Conservation (phyloP, 2,797 vertebrate genomes). For the Falco naumanni region DNA sequence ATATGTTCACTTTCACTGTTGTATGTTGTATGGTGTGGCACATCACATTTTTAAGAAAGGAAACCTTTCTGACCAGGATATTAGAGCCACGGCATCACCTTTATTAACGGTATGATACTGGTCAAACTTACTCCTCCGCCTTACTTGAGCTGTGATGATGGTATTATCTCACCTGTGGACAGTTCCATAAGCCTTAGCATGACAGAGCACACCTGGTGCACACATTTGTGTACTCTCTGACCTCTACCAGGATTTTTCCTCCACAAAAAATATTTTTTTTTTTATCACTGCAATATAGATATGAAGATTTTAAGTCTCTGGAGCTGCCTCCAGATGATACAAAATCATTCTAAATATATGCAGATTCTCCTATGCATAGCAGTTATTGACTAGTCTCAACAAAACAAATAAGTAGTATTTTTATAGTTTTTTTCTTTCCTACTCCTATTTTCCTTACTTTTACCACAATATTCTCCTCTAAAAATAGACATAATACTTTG, state of each 20-base stretch:
- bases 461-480: not conserved
- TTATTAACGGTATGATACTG: not conserved
- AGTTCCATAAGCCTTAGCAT: not conserved
- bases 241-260: accelerated
- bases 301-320: not conserved
- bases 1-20: accelerated
- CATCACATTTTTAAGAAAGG: not conserved
- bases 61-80: not conserved
- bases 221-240: not conserved
- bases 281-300: not conserved
- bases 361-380: not conserved
- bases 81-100: too few relatives aligned
- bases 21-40: not conserved
- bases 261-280: accelerated
- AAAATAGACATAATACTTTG: not conserved
- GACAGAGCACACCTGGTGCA: too few relatives aligned
- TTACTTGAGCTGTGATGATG: not conserved
- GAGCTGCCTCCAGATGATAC: not conserved
- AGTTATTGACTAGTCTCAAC: not conserved
- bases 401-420: not conserved
- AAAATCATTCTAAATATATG: not conserved
- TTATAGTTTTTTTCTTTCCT: not conserved
- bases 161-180: not conserved
- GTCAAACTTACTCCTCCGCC: not conserved
- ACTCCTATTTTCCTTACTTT: not conserved